Evolutionary conservation across 1,140 invertebrate genomes (phyloP), one percentile per base, ranked within the genome.

Genomic region (Diplogasteroides magnus): DNA sequence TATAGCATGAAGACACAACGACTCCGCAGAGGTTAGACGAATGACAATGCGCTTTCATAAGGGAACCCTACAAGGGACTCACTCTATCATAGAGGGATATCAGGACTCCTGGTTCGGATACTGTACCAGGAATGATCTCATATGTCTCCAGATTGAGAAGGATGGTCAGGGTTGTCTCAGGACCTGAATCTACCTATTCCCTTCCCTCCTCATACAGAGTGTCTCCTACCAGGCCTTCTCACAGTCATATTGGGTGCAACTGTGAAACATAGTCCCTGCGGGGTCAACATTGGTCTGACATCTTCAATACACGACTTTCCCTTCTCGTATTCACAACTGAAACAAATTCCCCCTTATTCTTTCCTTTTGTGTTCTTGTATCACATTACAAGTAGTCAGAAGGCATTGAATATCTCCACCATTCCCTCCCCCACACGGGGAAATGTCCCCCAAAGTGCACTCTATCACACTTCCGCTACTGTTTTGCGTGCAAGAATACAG

Each of bases 251-350:
- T 75, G 15, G 74, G 58, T 1, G 75, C 61, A 15, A 76, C 74
- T 26, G 64, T 31, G 55, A 77, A 76, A 61, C 75, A 76, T 1
- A 69, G 56, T 2, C 75, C 75, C 55, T 72, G 72, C 15, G 75
- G 73, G 23, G 75, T 76, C 15, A 77, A 63, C 2, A 76, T 64
- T 13, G 73, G 75, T 31, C 55, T 65, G 25, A 76, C 67, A 11
- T 72, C 72, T 58, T 76, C 75, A 19, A 77, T 68, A 28, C 75
- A 76, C 6, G 76, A 70, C 29, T 67, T 56, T 23, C 60, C 37
- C 58, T 76, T 76, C 1, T 74, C 75, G 31, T 69, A 67, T 70
- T 76, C 75, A 48, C 75, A 76, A 25, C 74, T 72, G 61, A 37
- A 67, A 66, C 19, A 19, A 29, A 37, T 23, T 48, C 6, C 15